phyloP scores from a whole-genome alignment of 2,113 vertebrate genomes.

The Pseudorasbora parva region DNA sequence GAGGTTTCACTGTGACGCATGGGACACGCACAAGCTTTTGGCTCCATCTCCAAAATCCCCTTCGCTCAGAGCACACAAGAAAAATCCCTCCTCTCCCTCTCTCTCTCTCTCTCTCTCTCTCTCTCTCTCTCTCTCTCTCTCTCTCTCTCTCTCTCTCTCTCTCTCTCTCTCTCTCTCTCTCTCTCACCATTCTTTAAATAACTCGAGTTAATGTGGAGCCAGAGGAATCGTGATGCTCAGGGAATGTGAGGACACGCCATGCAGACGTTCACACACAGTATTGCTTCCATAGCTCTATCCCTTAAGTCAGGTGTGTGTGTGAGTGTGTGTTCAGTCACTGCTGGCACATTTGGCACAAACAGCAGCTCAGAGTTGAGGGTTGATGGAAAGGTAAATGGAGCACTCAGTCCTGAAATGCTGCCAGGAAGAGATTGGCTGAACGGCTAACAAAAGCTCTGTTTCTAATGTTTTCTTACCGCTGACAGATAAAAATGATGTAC shows the following conservation, averaged over 20 bases:
- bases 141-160: constrained; percentile 1
- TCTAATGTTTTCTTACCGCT: neutral
- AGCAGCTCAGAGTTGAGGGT: constrained; percentile 42
- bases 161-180: constrained; percentile 2
- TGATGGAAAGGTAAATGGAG: constrained; percentile 51
- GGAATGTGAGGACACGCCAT: constrained; percentile 44
- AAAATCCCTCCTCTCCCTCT: neutral
- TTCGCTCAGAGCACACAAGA: neutral
- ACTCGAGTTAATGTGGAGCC: constrained; percentile 50
- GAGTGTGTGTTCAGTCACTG: constrained; percentile 19
- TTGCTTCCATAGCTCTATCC: constrained; percentile 20
- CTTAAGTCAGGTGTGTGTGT: constrained; percentile 11
- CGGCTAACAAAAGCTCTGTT: constrained; percentile 13
- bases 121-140: neutral
- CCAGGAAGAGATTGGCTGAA: constrained; percentile 35
- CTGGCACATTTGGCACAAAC: constrained; percentile 34
- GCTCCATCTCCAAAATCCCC: constrained; percentile 23
- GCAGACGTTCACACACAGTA: constrained; percentile 7
- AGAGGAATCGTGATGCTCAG: constrained; percentile 51
- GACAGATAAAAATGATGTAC: neutral
- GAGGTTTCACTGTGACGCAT: constrained; percentile 38
- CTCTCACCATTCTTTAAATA: constrained; percentile 52
- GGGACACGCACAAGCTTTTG: constrained; percentile 42
- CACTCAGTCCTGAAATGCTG: constrained; percentile 38
- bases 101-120: neutral